These are phyloP conservation scores for Raja brachyura DNA, from an alignment of 2,113 vertebrate species.

Conservation along the genomic window DNA sequence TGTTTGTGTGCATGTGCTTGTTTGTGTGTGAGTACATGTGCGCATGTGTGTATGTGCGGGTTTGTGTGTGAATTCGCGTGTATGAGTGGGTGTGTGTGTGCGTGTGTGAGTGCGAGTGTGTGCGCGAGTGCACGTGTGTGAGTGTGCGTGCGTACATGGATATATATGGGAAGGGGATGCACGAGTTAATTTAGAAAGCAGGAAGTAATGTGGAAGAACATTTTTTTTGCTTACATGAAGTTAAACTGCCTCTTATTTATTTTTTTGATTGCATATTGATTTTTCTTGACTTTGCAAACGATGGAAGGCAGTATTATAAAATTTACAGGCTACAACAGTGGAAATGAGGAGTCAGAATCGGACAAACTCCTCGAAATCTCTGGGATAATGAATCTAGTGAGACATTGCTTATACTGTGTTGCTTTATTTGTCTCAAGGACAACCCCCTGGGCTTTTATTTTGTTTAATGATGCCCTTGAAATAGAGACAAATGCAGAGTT, in stretches of 20 bases:
- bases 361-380: neutral
- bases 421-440: slow-evolving; percentile 14
- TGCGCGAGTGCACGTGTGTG: no score
- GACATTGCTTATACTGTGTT: neutral
- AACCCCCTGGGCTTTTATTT: neutral
- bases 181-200: neutral
- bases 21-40: no score
- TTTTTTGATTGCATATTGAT: slow-evolving; percentile 27
- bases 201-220: neutral
- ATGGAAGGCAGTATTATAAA: slow-evolving; percentile 8
- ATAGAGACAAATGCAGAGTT: neutral
- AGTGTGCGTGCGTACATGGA: neutral
- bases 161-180: neutral
- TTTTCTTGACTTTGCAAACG: neutral
- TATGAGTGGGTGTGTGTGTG: no score
- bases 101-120: no score
- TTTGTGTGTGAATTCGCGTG: no score
- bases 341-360: neutral
- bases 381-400: slow-evolving; percentile 14
- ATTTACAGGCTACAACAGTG: neutral
- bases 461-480: slow-evolving; percentile 12
- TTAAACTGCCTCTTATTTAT: slow-evolving; percentile 29
- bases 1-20: no score
- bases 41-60: no score
- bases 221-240: slow-evolving; percentile 22